A percentile compares a stretch with the other conserved stretches of the same genome.
Evolutionary conservation across 2,113 vertebrate species (phyloP).

Genomic region (Orthonyx spaldingii): DNA sequence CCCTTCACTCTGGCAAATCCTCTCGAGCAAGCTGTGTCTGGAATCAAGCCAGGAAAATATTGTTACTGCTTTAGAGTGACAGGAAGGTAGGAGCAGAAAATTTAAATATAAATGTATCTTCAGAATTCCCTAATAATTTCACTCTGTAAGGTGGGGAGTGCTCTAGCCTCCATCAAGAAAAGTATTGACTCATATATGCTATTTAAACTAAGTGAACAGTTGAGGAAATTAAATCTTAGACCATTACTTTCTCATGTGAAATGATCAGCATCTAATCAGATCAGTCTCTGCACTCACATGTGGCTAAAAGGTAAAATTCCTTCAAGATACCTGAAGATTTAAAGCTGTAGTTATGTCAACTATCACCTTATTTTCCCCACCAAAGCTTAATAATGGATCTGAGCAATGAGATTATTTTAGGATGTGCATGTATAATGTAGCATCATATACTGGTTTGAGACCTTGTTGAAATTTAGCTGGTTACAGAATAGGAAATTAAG

Average conservation of each 20-base stretch:
- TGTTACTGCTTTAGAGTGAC: not conserved
- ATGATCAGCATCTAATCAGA: not conserved
- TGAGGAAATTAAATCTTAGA: not conserved
- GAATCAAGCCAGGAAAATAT: not conserved
- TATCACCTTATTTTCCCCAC: not conserved
- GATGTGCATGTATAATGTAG: not conserved
- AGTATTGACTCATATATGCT: not conserved
- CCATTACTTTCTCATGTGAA: not conserved
- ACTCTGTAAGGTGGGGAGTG: not conserved
- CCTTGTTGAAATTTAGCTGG: not conserved
- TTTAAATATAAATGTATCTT: not conserved
- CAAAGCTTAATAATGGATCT: not conserved
- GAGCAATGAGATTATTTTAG: not conserved
- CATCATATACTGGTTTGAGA: not conserved
- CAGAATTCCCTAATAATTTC: not conserved
- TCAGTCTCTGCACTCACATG: not conserved
- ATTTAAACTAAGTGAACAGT: not conserved
- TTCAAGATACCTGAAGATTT: not conserved
- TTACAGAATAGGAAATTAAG: not conserved
- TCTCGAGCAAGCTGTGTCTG: conserved; percentile 74
- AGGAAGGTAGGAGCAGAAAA: not conserved
- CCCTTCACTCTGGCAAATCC: conserved; percentile 77
- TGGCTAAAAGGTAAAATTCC: not conserved
- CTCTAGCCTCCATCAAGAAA: not conserved
- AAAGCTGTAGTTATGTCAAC: not conserved